Conservation (phyloP, 2,888 invertebrate species). For the Andrena hattorfiana region DNA sequence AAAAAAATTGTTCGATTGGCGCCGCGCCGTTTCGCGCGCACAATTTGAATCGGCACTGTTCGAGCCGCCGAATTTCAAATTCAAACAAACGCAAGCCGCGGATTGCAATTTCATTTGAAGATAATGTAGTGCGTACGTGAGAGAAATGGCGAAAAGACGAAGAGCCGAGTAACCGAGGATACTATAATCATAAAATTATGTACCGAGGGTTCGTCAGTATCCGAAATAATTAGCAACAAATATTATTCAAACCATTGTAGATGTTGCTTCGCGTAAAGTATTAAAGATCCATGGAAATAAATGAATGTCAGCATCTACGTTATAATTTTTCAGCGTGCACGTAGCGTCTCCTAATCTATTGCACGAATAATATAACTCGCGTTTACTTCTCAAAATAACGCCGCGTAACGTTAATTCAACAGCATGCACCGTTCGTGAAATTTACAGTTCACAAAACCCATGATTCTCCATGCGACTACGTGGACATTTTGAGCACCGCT, state of each 20-base stretch:
- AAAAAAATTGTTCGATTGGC: no score
- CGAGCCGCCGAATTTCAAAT: no score
- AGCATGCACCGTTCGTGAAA: neutral
- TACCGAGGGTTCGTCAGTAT: neutral
- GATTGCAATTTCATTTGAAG: no score
- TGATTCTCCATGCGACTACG: neutral
- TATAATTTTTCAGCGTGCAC: neutral
- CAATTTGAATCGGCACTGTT: no score
- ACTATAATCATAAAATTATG: slow-evolving; percentile 5
- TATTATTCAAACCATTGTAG: slow-evolving; percentile 3
- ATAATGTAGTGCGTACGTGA: no score
- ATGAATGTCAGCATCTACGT: slow-evolving; percentile 14
- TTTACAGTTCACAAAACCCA: no score
- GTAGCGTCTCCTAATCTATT: neutral
- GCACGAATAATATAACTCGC: neutral
- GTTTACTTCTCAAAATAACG: neutral
- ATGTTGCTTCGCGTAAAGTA: slow-evolving; percentile 1
- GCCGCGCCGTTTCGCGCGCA: no score
- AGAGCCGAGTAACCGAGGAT: neutral
- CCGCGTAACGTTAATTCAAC: neutral
- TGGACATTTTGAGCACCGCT: slow-evolving; percentile 5
- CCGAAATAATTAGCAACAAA: slow-evolving; percentile 10
- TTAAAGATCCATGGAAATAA: slow-evolving; percentile 16
- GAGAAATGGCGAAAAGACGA: neutral
- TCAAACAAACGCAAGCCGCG: no score